Conservation (phyloP, 1,140 invertebrate genomes). For the Macrotrachela quadricornifera region DNA sequence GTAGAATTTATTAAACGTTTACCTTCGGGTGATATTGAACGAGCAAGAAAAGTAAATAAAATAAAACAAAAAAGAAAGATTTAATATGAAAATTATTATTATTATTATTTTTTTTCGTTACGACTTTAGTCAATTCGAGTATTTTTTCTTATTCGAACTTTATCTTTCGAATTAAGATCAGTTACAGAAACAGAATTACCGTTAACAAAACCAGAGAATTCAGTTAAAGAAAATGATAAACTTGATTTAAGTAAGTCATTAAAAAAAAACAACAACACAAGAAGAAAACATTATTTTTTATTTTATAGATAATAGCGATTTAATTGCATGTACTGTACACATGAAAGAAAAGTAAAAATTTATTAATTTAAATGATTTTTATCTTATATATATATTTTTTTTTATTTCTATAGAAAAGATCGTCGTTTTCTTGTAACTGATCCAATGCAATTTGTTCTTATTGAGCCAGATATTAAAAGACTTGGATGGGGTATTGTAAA, state of each 20-base stretch:
- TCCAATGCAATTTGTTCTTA: conserved; percentile 72
- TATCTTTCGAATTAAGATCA: conserved; percentile 54
- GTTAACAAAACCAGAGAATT: conserved; percentile 63
- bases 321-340: conserved; percentile 80
- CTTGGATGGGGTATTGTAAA: conserved; percentile 90
- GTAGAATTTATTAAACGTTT: conserved; percentile 78
- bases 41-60: conserved; percentile 46
- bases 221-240: conserved; percentile 70
- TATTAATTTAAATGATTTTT: background rate
- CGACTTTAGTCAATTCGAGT: conserved; percentile 57
- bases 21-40: conserved; percentile 84
- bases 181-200: conserved; percentile 68
- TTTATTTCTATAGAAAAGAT: conserved; percentile 37
- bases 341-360: conserved; percentile 51
- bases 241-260: conserved; percentile 69
- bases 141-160: conserved; percentile 68
- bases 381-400: background rate
- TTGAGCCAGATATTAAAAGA: conserved; percentile 73
- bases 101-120: background rate
- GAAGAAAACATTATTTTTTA: background rate
- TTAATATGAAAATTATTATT: conserved; percentile 2
- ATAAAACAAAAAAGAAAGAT: conserved; percentile 9
- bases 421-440: conserved; percentile 83
- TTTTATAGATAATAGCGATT: conserved; percentile 68
- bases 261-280: background rate